Evolutionary conservation across 2,888 invertebrate genomes (phyloP), one percentile per base, ranked within the genome.

Genomic region (Chloroclysta siterata): DNA sequence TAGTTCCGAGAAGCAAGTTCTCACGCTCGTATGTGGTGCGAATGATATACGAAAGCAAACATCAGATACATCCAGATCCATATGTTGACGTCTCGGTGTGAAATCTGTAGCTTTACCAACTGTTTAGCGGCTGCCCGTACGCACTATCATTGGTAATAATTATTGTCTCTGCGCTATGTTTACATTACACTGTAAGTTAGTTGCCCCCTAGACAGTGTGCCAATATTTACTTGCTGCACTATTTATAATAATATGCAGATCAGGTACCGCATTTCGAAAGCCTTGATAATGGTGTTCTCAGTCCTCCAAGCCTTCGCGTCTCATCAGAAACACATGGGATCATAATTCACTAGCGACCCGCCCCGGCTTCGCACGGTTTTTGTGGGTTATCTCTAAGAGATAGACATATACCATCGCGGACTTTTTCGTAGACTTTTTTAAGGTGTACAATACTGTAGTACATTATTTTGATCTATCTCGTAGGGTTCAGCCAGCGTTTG

Each of bases 81-180:
- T 93, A 92, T 85, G 90, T 92, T 93, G 91, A 84, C 92, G 89
- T 83, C 85, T 89, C 88, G 84, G 93, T 92, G 93, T 92, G 93
- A 93, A 93, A 91, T 90, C 87, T 93, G 87, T 91, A 91, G 88
- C 92, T 92, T 92, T 92, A 90, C 93, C 84, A 84, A 91, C 90
- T 92, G 88, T 92, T 93, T 93, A 93, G 92, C 92, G 82, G 88
- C 73, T 83, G 83, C 71, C 78, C 79, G 84, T 89, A 89, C 89
- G 85, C 84, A 86, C 89, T 89, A 92, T 92, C 92, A 91, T 91
- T 90, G 90, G 90, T 92, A 90, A 90, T 92, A 90, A 92, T 93
- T 93, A 92, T 90, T 92, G 91, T 90, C 90, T 91, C 86, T 77
- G 79, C 87, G 91, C 85, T 87, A 91, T 91, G 84, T 93, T 93